Evolutionary conservation across 2,113 vertebrate species (phyloP).

Genomic region (Eidolon helvum): DNA sequence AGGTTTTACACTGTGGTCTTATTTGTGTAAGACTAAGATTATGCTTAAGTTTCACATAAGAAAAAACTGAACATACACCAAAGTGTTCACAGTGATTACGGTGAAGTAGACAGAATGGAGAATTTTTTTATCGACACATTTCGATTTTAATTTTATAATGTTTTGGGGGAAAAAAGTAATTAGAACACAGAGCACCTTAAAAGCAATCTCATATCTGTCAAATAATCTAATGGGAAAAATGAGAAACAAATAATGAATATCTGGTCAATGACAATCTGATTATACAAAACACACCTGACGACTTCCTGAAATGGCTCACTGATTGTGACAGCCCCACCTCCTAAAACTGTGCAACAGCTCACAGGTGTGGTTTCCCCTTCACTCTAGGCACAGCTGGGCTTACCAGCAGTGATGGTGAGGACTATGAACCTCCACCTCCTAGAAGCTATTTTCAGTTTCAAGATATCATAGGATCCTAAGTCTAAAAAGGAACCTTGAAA

Average conservation of each 20-base stretch:
- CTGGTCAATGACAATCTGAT: background rate
- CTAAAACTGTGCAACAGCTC: background rate
- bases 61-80: background rate
- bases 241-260: background rate
- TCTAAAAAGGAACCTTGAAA: constrained; percentile 39
- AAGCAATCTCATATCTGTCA: background rate
- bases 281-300: background rate
- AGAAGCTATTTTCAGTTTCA: constrained; percentile 40
- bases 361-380: background rate
- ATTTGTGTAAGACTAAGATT: background rate
- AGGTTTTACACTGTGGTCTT: background rate
- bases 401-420: background rate
- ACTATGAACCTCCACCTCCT: background rate
- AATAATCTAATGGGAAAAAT: background rate
- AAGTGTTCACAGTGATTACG: background rate
- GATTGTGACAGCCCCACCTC: background rate
- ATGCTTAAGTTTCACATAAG: background rate
- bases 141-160: background rate
- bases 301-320: background rate
- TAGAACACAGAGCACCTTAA: background rate
- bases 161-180: background rate
- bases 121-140: background rate
- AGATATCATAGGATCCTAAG: background rate
- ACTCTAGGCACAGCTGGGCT: background rate
- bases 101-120: background rate